Base-by-base conservation (phyloP, 2,888 invertebrate genomes). In the Eumerus sabulonum region DNA sequence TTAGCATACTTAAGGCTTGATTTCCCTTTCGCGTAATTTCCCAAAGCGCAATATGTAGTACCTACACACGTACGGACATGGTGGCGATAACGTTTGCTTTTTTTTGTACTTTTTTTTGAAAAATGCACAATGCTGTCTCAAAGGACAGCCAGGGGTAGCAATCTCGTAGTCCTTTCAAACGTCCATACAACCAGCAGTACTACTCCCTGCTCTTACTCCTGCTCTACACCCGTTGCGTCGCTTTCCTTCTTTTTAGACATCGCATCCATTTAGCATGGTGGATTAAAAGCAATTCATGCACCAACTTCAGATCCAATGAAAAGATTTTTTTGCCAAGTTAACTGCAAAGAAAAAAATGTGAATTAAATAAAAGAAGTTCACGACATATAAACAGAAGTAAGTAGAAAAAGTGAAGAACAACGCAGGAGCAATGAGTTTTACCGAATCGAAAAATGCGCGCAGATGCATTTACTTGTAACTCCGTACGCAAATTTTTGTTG, bases 251-350 rank as follows among this genome's bases (percentile, higher is more conserved):
- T 45, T n/a, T 17, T 53, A 47, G 38, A 47, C 17, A 53, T 70
- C 53, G 53, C 59, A 53, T 66, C 53, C 66, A 66, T 66, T 73
- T 59, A 47, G 64, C 63, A 63, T 57, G 71, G 57, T 64, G 66
- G 73, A 73, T 66, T 73, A 45, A 66, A 73, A 73, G 66, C 73
- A 54, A 54, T 54, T 66, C 73, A 66, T 73, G 73, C 73, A 73
- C 73, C 66, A 73, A 73, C 59, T 73, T 73, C 60, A 73, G 59
- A 48, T 66, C 48, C 47, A 66, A 60, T 66, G 47, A 73, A 73
- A 60, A 57, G 59, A 66, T 60, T 59, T 66, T 71, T 64, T 64
- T 14, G 16, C 1, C 9, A 56, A 44, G 27, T 40, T 54, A 62
- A 16, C 51, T 44, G 9, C n/a, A 50, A 51, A 38, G 16, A 56